Evolutionary conservation across 2,888 invertebrate species (phyloP).

Genomic region (Siphonodentalium dalli): DNA sequence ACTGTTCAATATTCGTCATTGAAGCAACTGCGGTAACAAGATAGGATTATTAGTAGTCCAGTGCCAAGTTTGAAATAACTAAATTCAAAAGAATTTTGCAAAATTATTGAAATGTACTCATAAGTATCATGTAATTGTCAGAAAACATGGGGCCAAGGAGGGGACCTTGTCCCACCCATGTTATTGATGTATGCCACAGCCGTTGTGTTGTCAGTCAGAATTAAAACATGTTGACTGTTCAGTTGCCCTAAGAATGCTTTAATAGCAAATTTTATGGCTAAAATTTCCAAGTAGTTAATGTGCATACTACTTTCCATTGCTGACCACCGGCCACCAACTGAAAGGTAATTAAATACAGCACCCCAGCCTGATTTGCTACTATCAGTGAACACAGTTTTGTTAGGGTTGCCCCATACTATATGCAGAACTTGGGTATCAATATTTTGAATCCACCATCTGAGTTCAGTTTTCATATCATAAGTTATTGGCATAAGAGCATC

Average conservation of each 20-base stretch:
- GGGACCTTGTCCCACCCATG: slow-evolving; percentile 12
- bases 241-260: slow-evolving; percentile 12
- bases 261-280: slow-evolving; percentile 8
- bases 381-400: slow-evolving; percentile 4
- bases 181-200: slow-evolving; percentile 14
- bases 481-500: slow-evolving; percentile 6
- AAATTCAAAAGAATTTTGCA: too few relatives aligned
- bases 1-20: too few relatives aligned
- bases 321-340: slow-evolving; percentile 16
- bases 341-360: slow-evolving; percentile 1
- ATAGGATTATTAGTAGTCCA: too few relatives aligned
- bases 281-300: slow-evolving; percentile 18
- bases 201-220: too few relatives aligned
- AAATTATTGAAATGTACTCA: too few relatives aligned
- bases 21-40: too few relatives aligned
- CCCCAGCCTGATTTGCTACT: slow-evolving; percentile 20
- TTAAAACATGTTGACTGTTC: too few relatives aligned
- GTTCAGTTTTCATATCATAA: background rate
- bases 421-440: background rate
- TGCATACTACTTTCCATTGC: slow-evolving; percentile 3
- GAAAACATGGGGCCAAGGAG: background rate
- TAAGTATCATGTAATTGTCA: too few relatives aligned
- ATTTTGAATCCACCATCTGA: slow-evolving; percentile 23
- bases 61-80: too few relatives aligned
- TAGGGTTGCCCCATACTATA: slow-evolving; percentile 6